These are phyloP conservation scores for Potamarius usumacintae DNA, from an alignment of 2,113 vertebrate species.

Conservation along the genomic window DNA sequence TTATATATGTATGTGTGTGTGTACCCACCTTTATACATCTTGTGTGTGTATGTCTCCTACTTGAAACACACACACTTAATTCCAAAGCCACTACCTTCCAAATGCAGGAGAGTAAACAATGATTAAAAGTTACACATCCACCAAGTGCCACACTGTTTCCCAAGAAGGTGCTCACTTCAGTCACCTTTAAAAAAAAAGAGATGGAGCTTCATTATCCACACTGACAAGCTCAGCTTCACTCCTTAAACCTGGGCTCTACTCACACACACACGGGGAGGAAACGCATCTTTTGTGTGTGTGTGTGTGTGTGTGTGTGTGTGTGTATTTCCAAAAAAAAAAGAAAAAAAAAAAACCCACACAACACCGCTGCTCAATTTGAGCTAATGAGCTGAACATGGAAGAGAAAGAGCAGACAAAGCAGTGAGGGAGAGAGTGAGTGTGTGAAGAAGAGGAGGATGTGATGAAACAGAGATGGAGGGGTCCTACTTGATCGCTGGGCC, in stretches of 20 bases:
- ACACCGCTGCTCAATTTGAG: background rate
- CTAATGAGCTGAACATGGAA: slow-evolving; percentile 13
- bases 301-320: background rate
- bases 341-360: background rate
- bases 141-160: background rate
- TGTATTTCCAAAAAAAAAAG: background rate
- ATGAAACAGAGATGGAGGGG: slow-evolving; percentile 13
- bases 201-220: slow-evolving; percentile 32
- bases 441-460: background rate
- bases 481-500: slow-evolving; percentile 38
- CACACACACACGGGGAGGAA: background rate
- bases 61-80: background rate
- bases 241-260: slow-evolving; percentile 13
- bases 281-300: background rate
- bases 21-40: background rate
- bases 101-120: slow-evolving; percentile 13
- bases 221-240: slow-evolving; percentile 5
- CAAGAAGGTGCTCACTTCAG: slow-evolving; percentile 4
- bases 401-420: background rate
- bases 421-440: background rate
- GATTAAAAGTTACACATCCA: slow-evolving; percentile 31
- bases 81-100: slow-evolving; percentile 11
- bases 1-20: background rate
- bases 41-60: background rate
- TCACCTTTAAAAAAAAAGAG: slow-evolving; percentile 18